phyloP scores from a whole-genome alignment of 2,113 vertebrate genomes.

The Aramus guarauna region DNA sequence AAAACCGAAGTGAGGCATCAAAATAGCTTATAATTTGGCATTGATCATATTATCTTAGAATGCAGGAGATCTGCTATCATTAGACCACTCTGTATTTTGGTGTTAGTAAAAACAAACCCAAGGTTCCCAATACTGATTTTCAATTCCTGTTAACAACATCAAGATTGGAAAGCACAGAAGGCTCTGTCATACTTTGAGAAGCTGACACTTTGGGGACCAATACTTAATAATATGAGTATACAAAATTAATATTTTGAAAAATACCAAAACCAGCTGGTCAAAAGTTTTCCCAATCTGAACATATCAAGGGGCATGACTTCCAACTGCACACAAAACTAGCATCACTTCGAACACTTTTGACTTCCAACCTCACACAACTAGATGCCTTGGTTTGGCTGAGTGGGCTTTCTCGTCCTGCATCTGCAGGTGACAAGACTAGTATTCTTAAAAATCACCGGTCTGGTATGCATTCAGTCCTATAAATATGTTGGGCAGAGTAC shows the following conservation, averaged over 20 bases:
- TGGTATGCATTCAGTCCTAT: neutral
- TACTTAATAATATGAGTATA: neutral
- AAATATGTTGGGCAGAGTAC: neutral
- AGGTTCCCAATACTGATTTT: neutral
- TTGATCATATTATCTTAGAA: neutral
- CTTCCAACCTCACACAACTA: fast-evolving
- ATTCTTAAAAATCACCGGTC: neutral
- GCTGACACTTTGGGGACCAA: neutral
- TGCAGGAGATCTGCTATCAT: neutral
- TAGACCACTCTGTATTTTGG: neutral
- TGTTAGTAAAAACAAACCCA: neutral
- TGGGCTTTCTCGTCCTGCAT: neutral
- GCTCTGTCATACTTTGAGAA: neutral
- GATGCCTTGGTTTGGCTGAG: neutral
- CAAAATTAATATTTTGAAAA: neutral
- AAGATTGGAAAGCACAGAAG: neutral
- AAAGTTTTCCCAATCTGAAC: neutral
- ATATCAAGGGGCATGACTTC: neutral
- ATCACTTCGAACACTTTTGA: neutral
- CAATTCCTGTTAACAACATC: neutral
- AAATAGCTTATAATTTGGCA: neutral
- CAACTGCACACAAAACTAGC: neutral
- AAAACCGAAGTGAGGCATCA: neutral
- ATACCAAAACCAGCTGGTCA: neutral
- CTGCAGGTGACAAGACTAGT: neutral